These are phyloP conservation scores for Parauchenoglanis ngamensis DNA, from an alignment of 2,797 vertebrate genomes.

Conservation along the genomic window DNA sequence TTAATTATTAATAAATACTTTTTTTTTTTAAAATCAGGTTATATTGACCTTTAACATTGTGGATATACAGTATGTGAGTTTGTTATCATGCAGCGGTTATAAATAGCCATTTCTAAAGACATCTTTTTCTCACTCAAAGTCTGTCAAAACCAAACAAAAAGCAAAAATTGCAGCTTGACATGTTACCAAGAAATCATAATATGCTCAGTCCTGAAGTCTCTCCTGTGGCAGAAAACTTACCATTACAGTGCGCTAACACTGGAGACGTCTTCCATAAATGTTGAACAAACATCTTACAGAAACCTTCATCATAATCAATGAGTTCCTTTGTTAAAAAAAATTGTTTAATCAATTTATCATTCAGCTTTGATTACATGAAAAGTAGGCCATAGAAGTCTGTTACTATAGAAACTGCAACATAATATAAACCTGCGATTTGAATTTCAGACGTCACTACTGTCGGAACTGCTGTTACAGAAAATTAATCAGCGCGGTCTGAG, in stretches of 20 bases:
- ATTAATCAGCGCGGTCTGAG: background rate
- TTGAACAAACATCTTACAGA: background rate
- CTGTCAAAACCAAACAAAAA: background rate
- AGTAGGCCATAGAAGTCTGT: background rate
- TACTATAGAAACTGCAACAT: background rate
- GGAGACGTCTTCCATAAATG: background rate
- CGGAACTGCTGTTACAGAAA: background rate
- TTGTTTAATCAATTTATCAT: background rate
- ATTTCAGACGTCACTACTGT: background rate
- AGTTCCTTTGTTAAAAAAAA: background rate
- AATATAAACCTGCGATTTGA: background rate
- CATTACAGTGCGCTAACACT: background rate
- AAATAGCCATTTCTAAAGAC: background rate
- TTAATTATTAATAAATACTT: background rate
- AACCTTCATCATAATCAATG: background rate
- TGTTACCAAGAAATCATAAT: background rate
- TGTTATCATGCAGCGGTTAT: background rate
- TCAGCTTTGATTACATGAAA: background rate
- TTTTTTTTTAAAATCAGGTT: background rate
- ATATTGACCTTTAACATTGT: background rate
- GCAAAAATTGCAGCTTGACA: background rate
- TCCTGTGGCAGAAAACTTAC: background rate
- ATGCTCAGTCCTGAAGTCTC: background rate
- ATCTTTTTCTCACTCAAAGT: background rate
- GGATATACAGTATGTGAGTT: background rate